Conservation (phyloP, 2,797 vertebrate genomes). For the Coranthus polyacanthus region DNA sequence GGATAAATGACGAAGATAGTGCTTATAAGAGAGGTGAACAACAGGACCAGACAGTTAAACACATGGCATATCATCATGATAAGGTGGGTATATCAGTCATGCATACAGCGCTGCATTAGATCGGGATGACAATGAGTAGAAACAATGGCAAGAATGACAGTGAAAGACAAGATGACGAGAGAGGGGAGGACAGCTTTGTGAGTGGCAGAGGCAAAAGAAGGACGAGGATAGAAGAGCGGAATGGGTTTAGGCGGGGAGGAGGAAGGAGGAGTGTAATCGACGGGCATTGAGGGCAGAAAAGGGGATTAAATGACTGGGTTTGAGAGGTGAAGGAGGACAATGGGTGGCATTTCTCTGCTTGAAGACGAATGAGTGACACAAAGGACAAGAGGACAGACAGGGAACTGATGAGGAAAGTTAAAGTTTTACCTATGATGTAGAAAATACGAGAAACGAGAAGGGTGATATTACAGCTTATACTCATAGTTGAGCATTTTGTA, state of each 20-base stretch:
- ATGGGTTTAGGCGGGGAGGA: conserved; percentile 1
- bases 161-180: conserved; percentile 30
- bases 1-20: not conserved
- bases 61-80: not conserved
- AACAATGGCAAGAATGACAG: conserved; percentile 2
- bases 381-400: conserved; percentile 1
- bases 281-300: conserved; percentile 28
- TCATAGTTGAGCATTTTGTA: no score
- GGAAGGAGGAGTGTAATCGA: conserved; percentile 25
- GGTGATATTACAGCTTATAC: no score
- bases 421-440: not conserved
- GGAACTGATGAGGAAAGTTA: not conserved
- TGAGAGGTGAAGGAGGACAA: conserved; percentile 31
- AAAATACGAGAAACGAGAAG: not conserved
- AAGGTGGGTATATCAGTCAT: conserved; percentile 20
- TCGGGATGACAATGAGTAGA: not conserved
- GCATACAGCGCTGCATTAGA: conserved; percentile 24
- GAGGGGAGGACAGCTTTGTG: conserved; percentile 18
- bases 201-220: conserved; percentile 11
- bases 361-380: conserved; percentile 30
- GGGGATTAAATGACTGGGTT: conserved; percentile 41
- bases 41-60: not conserved
- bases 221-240: conserved; percentile 2
- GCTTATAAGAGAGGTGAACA: not conserved
- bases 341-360: conserved; percentile 26